phyloP scores from a whole-genome alignment of 2,113 vertebrate species.

The Microcebus ravelobensis region DNA sequence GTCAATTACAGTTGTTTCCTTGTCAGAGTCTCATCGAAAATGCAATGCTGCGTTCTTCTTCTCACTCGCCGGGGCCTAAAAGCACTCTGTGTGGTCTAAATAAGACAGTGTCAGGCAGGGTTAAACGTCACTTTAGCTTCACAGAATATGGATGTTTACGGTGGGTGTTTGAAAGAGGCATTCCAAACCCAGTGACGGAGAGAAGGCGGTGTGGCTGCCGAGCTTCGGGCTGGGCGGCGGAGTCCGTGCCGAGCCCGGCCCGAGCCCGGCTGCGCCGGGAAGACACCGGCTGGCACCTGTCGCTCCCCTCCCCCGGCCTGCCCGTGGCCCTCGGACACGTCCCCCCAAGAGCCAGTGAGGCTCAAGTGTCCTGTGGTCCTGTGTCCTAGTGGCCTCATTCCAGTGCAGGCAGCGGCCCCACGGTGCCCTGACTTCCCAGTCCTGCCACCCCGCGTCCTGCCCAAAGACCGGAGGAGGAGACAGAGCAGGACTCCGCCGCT shows the following conservation, averaged over 20 bases:
- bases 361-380: neutral
- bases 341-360: too few relatives aligned
- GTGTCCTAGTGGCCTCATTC: neutral
- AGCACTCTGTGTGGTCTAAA: neutral
- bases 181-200: neutral
- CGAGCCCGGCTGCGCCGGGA: too few relatives aligned
- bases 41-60: neutral
- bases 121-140: neutral
- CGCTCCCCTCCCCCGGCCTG: too few relatives aligned
- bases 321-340: too few relatives aligned
- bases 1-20: neutral
- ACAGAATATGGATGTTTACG: neutral
- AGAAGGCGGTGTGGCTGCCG: rapidly evolving
- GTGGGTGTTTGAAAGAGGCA: neutral
- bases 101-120: neutral
- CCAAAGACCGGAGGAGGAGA: neutral
- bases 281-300: too few relatives aligned
- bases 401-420: rapidly evolving
- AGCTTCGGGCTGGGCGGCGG: neutral
- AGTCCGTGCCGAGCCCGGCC: too few relatives aligned
- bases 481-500: rapidly evolving
- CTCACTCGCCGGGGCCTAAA: neutral
- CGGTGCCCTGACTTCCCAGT: rapidly evolving
- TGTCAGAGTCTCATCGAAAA: neutral
- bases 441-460: neutral